A percentile compares a stretch with the other conserved stretches of the same genome.
phyloP scores from a whole-genome alignment of 2,888 invertebrate species.

The Cremastobaeus sp. region DNA sequence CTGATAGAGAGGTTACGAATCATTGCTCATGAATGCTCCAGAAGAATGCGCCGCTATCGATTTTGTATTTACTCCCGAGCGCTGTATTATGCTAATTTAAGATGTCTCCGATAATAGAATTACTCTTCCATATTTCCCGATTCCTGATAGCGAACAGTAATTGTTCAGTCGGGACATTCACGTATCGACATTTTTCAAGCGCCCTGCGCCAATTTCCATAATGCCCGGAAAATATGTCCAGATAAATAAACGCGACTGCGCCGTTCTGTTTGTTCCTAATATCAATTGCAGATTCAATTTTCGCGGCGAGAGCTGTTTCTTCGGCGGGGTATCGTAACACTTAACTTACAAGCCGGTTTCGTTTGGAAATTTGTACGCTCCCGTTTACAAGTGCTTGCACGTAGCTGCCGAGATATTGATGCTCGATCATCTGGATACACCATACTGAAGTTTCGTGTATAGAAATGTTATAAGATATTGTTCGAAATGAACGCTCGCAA shows the following conservation, averaged over 20 bases:
- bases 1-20: conserved; percentile 20
- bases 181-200: no score
- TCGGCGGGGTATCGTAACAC: conserved; percentile 41
- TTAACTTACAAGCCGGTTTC: conserved; percentile 45
- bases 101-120: conserved; percentile 16
- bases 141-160: no score
- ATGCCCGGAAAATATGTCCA: neutral
- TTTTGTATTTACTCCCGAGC: conserved; percentile 22
- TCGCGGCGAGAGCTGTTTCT: conserved; percentile 32
- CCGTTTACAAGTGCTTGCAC: conserved; percentile 52
- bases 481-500: conserved; percentile 27
- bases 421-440: conserved; percentile 55
- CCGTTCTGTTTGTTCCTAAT: neutral
- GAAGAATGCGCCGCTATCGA: conserved; percentile 22
- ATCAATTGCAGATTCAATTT: conserved; percentile 45
- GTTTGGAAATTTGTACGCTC: conserved; percentile 48
- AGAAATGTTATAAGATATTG: conserved; percentile 47
- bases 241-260: no score
- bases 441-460: conserved; percentile 49
- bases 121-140: neutral
- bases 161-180: no score
- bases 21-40: conserved; percentile 26
- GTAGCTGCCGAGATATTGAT: conserved; percentile 55
- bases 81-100: conserved; percentile 25
- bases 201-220: neutral